These are phyloP conservation scores for Sarcophaga caerulescens DNA, from an alignment of 2,888 invertebrate species.

Conservation along the genomic window DNA sequence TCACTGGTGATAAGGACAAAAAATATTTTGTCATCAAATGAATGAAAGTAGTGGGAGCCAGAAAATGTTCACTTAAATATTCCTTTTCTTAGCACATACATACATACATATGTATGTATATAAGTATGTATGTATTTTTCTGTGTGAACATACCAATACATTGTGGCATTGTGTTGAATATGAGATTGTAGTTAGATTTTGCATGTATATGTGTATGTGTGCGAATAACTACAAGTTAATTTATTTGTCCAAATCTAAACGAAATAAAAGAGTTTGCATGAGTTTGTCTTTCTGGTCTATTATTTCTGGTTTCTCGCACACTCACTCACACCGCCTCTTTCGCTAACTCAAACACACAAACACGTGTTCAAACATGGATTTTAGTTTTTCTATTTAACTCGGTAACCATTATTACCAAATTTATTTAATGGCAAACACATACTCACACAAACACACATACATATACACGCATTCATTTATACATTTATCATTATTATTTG, in stretches of 20 bases:
- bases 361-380: neutral
- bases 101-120: neutral
- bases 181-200: neutral
- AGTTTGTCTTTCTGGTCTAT: constrained; percentile 4
- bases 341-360: neutral
- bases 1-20: neutral
- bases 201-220: neutral
- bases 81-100: neutral
- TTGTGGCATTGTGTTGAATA: neutral
- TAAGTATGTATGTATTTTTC: neutral
- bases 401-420: constrained; percentile 37
- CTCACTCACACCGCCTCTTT: neutral
- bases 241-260: constrained; percentile 25
- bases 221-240: constrained; percentile 33
- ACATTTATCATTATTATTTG: constrained; percentile 59
- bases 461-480: neutral
- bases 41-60: neutral
- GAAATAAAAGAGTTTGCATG: constrained; percentile 18
- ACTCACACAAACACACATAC: neutral
- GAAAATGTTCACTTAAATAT: constrained; percentile 16
- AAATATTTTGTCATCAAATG: constrained; percentile 15
- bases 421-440: neutral
- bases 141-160: neutral
- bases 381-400: constrained; percentile 34
- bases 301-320: neutral